Percentiles rank a stretch among this genome's conserved stretches.
These are phyloP conservation scores for Lepeophtheirus salmonis DNA, from an alignment of 1,140 invertebrate genomes.

Conservation along the genomic window DNA sequence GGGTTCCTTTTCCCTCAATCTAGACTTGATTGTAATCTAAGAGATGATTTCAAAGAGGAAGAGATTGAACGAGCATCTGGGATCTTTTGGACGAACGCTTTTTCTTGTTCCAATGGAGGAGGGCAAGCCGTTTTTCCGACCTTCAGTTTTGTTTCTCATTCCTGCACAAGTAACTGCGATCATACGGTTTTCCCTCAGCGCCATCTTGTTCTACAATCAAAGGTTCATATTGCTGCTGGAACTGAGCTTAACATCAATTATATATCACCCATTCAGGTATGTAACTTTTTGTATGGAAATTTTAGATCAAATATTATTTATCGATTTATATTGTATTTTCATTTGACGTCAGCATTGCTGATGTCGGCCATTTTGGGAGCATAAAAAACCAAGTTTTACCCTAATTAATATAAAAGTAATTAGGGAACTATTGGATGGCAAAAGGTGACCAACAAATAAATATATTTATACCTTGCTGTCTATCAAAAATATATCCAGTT, in stretches of 20 bases:
- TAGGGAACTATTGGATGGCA: too few relatives aligned
- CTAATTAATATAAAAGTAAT: too few relatives aligned
- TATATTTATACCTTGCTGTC: too few relatives aligned
- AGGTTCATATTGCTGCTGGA: slow-evolving; percentile 2
- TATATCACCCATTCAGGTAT: slow-evolving; percentile 16
- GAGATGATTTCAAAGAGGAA: slow-evolving; percentile 5
- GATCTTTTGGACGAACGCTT: slow-evolving; percentile 16
- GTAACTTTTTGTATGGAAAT: not conserved
- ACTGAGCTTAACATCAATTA: slow-evolving; percentile 15
- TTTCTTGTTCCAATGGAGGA: slow-evolving; percentile 10
- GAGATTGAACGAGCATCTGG: slow-evolving; percentile 15
- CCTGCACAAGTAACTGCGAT: slow-evolving; percentile 12
- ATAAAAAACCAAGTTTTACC: too few relatives aligned
- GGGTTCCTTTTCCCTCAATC: too few relatives aligned
- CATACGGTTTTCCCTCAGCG: slow-evolving; percentile 5
- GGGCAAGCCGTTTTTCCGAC: slow-evolving; percentile 15
- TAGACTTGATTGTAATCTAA: not conserved
- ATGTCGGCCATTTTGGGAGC: too few relatives aligned
- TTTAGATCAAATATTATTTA: not conserved
- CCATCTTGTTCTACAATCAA: slow-evolving; percentile 12
- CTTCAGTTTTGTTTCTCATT: slow-evolving; percentile 15
- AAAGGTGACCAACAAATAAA: too few relatives aligned
- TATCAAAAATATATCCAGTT: too few relatives aligned
- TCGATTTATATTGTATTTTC: too few relatives aligned
- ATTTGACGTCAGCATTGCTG: too few relatives aligned